A percentile compares a stretch with the other conserved stretches of the same genome.
These are phyloP conservation scores for Drosophila pseudoananassae DNA, from an alignment of 1,140 invertebrate species.

Conservation along the genomic window DNA sequence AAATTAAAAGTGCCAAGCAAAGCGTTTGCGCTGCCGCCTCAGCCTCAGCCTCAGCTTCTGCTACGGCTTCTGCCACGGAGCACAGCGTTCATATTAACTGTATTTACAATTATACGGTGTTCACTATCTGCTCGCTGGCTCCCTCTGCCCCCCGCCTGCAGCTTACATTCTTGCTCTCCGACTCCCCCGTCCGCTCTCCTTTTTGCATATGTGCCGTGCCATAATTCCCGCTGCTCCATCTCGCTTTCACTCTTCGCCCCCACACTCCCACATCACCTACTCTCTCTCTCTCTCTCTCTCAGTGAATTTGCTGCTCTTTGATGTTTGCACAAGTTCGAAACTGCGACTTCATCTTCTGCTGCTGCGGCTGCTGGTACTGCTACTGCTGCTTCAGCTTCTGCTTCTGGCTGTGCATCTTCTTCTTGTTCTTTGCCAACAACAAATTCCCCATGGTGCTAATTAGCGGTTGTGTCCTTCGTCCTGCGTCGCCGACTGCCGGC, in stretches of 20 bases:
- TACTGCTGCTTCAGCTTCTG: slow-evolving; percentile 28
- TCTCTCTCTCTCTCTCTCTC: slow-evolving; percentile 9
- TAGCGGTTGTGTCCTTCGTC: slow-evolving; percentile 68
- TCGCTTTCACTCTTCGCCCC: slow-evolving; percentile 1
- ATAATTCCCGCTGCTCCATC: slow-evolving; percentile 59
- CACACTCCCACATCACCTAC: not conserved
- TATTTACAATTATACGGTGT: slow-evolving; percentile 77
- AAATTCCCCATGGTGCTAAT: slow-evolving; percentile 83
- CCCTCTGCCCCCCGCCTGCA: not conserved
- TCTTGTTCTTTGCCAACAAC: slow-evolving; percentile 48
- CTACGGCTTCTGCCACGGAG: slow-evolving; percentile 11
- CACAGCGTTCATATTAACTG: slow-evolving; percentile 71
- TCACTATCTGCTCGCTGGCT: slow-evolving; percentile 37
- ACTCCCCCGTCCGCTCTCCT: not conserved
- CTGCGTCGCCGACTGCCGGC: slow-evolving; percentile 33
- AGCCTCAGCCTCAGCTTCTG: slow-evolving; percentile 8
- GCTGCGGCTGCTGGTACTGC: not conserved
- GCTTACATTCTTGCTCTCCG: not conserved
- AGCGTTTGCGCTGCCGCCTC: slow-evolving; percentile 31
- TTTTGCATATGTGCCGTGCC: slow-evolving; percentile 30
- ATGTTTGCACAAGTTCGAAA: slow-evolving; percentile 76
- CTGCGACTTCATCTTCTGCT: slow-evolving; percentile 52
- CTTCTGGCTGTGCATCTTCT: slow-evolving; percentile 58
- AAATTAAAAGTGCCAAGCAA: slow-evolving; percentile 82
- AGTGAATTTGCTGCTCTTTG: slow-evolving; percentile 70